Conservation (phyloP, 1,140 invertebrate species). For the Saccostrea echinata region DNA sequence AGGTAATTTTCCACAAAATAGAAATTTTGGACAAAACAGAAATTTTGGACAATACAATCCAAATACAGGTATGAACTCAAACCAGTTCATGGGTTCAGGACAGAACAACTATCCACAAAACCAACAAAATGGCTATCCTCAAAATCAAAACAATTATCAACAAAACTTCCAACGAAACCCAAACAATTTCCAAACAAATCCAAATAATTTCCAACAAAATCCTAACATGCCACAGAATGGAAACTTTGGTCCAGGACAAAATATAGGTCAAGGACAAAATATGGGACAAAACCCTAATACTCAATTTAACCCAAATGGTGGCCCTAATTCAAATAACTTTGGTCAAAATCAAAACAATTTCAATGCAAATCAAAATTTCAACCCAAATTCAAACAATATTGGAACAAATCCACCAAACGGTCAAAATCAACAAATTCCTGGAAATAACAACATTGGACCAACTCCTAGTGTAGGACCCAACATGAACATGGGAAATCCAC, state of each 20-base stretch:
- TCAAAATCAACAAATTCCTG: not conserved
- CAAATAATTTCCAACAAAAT: conserved; percentile 28
- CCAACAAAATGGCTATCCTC: not conserved
- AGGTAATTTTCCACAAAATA: not conserved
- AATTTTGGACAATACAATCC: not conserved
- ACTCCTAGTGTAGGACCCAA: conserved; percentile 1
- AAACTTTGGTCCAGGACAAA: conserved; percentile 42
- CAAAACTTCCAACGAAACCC: conserved; percentile 7
- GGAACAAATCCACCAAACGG: not conserved
- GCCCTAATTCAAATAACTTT: not conserved
- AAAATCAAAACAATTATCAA: conserved; percentile 36
- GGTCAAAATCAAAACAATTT: conserved; percentile 26
- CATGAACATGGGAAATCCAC: conserved; percentile 1
- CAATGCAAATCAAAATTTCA: conserved; percentile 30
- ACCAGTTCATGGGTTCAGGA: conserved; percentile 5
- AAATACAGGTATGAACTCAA: not conserved
- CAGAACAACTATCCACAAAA: conserved; percentile 28
- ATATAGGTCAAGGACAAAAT: conserved; percentile 28
- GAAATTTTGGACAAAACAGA: not conserved
- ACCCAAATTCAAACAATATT: conserved; percentile 37
- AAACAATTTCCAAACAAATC: not conserved
- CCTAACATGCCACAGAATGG: conserved; percentile 7
- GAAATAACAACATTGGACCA: not conserved
- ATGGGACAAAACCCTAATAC: not conserved
- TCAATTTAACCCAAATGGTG: not conserved